These are phyloP conservation scores for Pogonognathellus flavescens DNA, from an alignment of 1,140 invertebrate genomes.

Conservation along the genomic window DNA sequence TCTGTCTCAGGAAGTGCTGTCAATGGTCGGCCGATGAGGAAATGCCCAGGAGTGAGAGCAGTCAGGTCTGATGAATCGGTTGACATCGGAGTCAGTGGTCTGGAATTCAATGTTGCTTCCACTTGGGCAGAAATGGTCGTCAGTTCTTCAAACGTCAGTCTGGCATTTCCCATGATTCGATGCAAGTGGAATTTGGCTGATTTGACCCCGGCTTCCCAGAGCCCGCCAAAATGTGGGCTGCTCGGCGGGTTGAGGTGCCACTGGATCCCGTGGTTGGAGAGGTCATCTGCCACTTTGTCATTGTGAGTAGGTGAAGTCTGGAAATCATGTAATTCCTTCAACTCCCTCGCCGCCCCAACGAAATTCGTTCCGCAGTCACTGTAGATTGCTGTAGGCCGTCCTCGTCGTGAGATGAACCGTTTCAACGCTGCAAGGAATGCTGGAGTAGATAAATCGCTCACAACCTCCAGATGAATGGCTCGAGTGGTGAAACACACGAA, in stretches of 20 bases:
- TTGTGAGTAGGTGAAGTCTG: not conserved
- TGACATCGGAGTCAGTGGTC: conserved; percentile 65
- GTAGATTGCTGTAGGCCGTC: conserved; percentile 67
- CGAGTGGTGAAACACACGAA: conserved; percentile 71
- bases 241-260: conserved; percentile 68
- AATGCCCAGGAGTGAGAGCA: conserved; percentile 66
- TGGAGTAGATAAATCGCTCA: conserved; percentile 69
- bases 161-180: conserved; percentile 3
- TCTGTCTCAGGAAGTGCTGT: conserved; percentile 35
- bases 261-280: not conserved
- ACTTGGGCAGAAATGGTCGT: conserved; percentile 67
- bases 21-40: conserved; percentile 60
- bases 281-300: not conserved
- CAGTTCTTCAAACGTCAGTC: conserved; percentile 66
- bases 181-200: conserved; percentile 52
- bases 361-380: conserved; percentile 71
- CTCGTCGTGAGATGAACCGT: conserved; percentile 69
- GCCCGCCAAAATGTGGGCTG: conserved; percentile 67
- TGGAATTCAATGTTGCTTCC: conserved; percentile 68
- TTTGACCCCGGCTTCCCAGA: conserved; percentile 66
- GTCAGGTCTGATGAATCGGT: conserved; percentile 67
- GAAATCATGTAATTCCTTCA: conserved; percentile 20
- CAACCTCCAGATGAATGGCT: conserved; percentile 71
- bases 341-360: conserved; percentile 66
- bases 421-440: conserved; percentile 69